Conservation (phyloP, 2,888 invertebrate genomes). For the Rhopalosiphum nymphaeae region DNA sequence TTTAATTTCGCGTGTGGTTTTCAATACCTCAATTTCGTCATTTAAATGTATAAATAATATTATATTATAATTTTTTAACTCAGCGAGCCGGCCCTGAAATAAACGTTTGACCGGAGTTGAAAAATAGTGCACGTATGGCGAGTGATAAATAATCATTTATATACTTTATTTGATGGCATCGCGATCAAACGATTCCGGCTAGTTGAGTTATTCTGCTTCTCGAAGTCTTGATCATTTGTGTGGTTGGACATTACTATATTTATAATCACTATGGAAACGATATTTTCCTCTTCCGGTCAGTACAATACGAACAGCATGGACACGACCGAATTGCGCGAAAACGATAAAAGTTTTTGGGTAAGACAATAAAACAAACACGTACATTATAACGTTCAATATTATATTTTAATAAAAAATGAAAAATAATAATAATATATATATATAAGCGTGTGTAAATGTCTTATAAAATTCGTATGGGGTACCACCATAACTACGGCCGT, state of each 20-base stretch:
- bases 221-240: not conserved
- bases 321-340: not conserved
- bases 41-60: not conserved
- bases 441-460: not conserved
- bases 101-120: not conserved
- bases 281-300: slow-evolving; percentile 26
- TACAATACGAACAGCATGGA: not conserved
- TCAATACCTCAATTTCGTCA: not conserved
- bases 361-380: slow-evolving; percentile 10
- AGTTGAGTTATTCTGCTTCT: not conserved
- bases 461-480: not conserved
- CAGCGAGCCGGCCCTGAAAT: not conserved
- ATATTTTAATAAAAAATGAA: not conserved
- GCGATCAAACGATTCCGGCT: not conserved
- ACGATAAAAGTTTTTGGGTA: slow-evolving; percentile 25
- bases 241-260: not conserved
- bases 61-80: not conserved
- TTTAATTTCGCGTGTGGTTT: not conserved
- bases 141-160: slow-evolving; percentile 1
- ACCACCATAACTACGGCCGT: not conserved
- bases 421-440: not conserved
- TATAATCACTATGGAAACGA: slow-evolving; percentile 30
- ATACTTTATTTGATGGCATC: not conserved
- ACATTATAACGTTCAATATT: not conserved
- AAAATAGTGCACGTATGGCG: not conserved